Evolutionary conservation across 2,888 invertebrate species (phyloP), one percentile per base, ranked within the genome.

Genomic region (Diadromus collaris): DNA sequence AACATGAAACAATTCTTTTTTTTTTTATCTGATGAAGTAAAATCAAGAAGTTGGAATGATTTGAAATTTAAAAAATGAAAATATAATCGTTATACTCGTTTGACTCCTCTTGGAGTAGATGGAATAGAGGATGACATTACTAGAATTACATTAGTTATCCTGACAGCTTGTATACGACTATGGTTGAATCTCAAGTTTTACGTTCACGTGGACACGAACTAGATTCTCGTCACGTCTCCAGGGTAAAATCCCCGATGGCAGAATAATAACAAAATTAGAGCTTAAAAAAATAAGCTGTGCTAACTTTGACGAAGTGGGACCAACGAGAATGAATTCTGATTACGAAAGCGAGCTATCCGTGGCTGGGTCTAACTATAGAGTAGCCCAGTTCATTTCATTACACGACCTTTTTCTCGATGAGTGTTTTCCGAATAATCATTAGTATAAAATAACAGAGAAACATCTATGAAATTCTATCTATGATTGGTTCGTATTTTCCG

Each of bases 211-310:
- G 48, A 32, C 32, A 9, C 21, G 13, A 38, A 48, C 51, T 48
- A 61, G 46, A 61, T 32, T 70, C 70, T 27, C 24, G 48, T 70
- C 61, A 70, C 70, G 61, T 70, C 27, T 16, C 34, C 13, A 38
- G 13, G n/a, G 61, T 61, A 60, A 70, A 21, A 21, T 34, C 61
- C 5, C 21, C 21, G 21, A 24, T 9, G 48, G 61, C 24, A 51
- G 34, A 70, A 61, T 70, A n/a, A 51, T 60, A 38, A 61, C 34
- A 32, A 48, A n/a, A 64, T 24, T 4, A 1, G 3, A 46, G 27
- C 19, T 61, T 4, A 34, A 70, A 48, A 61, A 32, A 60, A n/a
- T 13, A 19, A 58, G 46, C 21, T 44, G n/a, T n/a, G 16, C 38
- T 13, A 41, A 19, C 44, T 56, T 44, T 29, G 58, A 44, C 24